phyloP scores from a whole-genome alignment of 2,888 invertebrate genomes.

The Nemapogon koenigi region DNA sequence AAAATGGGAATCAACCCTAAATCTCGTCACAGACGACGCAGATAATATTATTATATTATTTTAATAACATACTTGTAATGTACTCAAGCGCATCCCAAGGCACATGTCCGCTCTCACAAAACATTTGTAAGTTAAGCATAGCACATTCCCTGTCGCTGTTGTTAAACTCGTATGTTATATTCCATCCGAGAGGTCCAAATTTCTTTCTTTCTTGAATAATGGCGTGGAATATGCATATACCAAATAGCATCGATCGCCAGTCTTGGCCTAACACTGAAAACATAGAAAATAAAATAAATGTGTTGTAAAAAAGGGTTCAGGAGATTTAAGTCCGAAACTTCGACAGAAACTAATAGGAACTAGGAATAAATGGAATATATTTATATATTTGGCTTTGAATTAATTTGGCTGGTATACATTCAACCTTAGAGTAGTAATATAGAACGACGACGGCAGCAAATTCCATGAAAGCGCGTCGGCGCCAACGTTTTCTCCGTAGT shows the following conservation, averaged over 20 bases:
- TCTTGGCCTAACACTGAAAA: conserved; percentile 64
- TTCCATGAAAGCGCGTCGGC: too few species aligned
- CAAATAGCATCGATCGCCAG: conserved; percentile 80
- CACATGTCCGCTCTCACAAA: conserved; percentile 71
- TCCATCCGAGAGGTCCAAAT: conserved; percentile 92
- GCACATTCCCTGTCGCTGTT: conserved; percentile 93
- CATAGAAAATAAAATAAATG: conserved; percentile 1
- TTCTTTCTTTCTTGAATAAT: conserved; percentile 91
- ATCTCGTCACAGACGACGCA: background rate
- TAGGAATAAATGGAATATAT: too few species aligned
- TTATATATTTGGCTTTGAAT: too few species aligned
- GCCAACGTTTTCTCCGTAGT: too few species aligned
- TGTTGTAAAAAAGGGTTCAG: too few species aligned
- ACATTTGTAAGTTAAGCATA: conserved; percentile 84
- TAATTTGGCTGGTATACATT: too few species aligned
- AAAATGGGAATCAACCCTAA: too few species aligned
- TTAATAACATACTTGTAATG: conserved; percentile 70
- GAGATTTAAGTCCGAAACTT: too few species aligned
- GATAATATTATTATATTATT: background rate
- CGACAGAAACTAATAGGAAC: too few species aligned
- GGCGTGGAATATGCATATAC: conserved; percentile 91
- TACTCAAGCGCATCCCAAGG: conserved; percentile 93
- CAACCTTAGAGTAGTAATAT: too few species aligned
- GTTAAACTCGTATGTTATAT: conserved; percentile 92
- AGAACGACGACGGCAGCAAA: too few species aligned